Conservation (phyloP, 2,113 vertebrate genomes). For the Lepus europaeus region DNA sequence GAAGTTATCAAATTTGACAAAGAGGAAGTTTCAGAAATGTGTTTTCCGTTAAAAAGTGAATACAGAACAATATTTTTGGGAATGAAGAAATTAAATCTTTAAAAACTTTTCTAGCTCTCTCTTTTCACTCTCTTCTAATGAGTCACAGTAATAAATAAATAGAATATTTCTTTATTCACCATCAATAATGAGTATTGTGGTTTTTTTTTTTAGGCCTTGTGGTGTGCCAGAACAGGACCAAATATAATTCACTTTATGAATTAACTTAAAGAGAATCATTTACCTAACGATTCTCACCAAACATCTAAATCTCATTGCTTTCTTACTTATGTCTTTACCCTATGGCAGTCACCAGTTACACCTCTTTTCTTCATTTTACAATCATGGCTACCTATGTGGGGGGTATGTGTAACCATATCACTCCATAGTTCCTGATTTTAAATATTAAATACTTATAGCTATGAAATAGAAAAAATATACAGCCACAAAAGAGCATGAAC, state of each 20-base stretch:
- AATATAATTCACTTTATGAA: constrained; percentile 75
- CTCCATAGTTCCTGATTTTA: background rate
- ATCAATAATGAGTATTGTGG: constrained; percentile 78
- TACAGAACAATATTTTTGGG: constrained; percentile 51
- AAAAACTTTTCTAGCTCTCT: constrained; percentile 1
- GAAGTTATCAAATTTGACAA: constrained; percentile 23
- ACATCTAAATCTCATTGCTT: constrained; percentile 73
- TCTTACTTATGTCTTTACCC: constrained; percentile 69
- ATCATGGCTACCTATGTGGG: background rate
- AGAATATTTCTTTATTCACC: constrained; percentile 66
- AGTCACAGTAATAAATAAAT: constrained; percentile 55
- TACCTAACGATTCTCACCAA: constrained; percentile 72
- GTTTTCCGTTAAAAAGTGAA: constrained; percentile 37
- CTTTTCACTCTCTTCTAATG: constrained; percentile 61
- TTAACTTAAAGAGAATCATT: constrained; percentile 69
- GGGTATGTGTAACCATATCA: background rate
- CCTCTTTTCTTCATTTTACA: background rate
- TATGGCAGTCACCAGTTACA: constrained; percentile 49
- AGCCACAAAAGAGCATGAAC: background rate
- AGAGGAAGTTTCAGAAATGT: constrained; percentile 33
- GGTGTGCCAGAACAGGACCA: constrained; percentile 74
- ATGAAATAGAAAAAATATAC: background rate
- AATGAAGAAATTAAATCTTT: background rate
- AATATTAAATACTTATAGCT: background rate
- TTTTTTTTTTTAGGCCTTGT: constrained; percentile 70